These are phyloP conservation scores for Peromyscus polionotus DNA, from an alignment of 2,113 vertebrate genomes.

Conservation along the genomic window DNA sequence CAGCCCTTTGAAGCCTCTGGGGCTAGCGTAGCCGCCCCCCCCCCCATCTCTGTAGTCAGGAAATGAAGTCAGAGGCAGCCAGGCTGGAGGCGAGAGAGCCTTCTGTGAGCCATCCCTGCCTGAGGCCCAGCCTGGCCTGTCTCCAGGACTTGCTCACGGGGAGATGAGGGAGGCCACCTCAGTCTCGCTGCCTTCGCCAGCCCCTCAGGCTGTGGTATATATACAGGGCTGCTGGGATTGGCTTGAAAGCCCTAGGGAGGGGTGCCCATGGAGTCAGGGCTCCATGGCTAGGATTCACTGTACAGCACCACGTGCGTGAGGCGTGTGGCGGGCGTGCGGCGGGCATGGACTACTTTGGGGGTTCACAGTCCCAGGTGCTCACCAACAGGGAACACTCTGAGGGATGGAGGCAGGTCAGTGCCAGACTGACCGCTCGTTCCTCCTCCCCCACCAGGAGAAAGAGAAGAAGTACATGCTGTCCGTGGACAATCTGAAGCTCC, in stretches of 20 bases:
- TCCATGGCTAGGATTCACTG: background rate
- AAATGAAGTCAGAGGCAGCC: constrained; percentile 89
- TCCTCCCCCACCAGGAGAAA: constrained; percentile 67
- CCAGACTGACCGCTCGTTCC: background rate
- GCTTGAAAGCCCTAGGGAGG: background rate
- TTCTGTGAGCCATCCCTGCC: background rate
- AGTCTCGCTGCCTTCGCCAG: background rate
- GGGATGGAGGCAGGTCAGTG: background rate
- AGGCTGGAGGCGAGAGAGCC: constrained; percentile 12
- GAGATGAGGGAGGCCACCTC: background rate
- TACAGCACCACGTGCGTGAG: rapidly evolving
- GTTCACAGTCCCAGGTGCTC: background rate
- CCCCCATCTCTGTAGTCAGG: constrained; percentile 86
- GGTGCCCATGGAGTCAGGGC: background rate
- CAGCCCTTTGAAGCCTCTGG: constrained; percentile 83
- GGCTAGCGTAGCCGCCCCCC: constrained; percentile 65
- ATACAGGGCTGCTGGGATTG: background rate
- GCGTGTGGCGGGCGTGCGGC: too few species aligned
- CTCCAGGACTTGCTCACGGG: background rate
- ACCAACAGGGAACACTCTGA: rapidly evolving
- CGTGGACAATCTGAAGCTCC: constrained; percentile 97
- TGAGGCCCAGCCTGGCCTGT: background rate
- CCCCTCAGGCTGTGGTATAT: background rate
- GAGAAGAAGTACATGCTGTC: constrained; percentile 99
- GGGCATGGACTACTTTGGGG: background rate